Percentiles rank a stretch among this genome's conserved stretches.
These are phyloP conservation scores for Drosophila pseudoobscura DNA, from an alignment of 1,140 invertebrate genomes.

Conservation along the genomic window DNA sequence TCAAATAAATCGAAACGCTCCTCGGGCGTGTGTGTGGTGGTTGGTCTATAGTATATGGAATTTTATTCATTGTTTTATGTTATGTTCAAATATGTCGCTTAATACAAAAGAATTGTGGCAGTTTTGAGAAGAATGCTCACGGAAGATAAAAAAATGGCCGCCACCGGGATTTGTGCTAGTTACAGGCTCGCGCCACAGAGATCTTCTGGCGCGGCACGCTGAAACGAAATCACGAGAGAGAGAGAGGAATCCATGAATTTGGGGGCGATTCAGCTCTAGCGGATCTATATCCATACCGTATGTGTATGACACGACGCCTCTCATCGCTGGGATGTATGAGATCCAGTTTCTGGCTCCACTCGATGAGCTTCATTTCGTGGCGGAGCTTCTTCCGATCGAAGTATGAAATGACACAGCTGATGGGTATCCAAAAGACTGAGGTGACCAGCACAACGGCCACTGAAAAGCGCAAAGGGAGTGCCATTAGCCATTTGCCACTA, in stretches of 20 bases:
- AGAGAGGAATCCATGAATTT: not conserved
- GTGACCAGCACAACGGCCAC: conserved; percentile 93
- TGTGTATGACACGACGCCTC: conserved; percentile 85
- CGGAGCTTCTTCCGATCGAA: conserved; percentile 88
- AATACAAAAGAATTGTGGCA: conserved; percentile 68
- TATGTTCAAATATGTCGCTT: conserved; percentile 62
- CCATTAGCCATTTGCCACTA: no score
- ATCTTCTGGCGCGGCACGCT: conserved; percentile 83
- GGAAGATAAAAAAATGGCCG: conserved; percentile 61
- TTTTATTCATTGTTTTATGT: conserved; percentile 63
- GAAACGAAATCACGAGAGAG: conserved; percentile 16
- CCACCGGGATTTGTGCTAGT: conserved; percentile 53
- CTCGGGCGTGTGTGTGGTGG: not conserved
- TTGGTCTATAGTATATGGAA: conserved; percentile 66
- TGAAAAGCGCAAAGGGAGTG: conserved; percentile 22
- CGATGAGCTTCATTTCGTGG: conserved; percentile 85
- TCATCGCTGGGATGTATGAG: conserved; percentile 87
- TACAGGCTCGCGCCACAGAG: conserved; percentile 75
- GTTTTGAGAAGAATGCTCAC: conserved; percentile 72
- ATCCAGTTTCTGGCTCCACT: conserved; percentile 86
- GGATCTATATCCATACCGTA: conserved; percentile 80
- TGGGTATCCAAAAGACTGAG: conserved; percentile 95
- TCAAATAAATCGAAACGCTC: conserved; percentile 3
- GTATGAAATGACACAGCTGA: conserved; percentile 92
- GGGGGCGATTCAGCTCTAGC: not conserved